Evolutionary conservation across 2,113 vertebrate species (phyloP).

Genomic region (Lagopus leucura): DNA sequence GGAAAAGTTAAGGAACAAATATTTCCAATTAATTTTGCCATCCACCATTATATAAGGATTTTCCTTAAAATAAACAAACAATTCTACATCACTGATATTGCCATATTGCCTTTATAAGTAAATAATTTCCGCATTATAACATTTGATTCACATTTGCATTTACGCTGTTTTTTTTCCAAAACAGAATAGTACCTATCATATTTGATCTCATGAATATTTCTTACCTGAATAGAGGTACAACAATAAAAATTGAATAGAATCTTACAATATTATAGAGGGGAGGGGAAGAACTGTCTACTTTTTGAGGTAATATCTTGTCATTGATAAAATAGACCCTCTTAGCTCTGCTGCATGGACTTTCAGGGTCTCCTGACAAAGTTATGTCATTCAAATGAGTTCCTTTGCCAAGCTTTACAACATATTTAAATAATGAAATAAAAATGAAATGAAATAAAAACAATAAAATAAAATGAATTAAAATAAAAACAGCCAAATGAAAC

Average conservation of each 20-base stretch:
- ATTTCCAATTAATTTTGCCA: background rate
- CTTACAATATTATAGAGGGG: background rate
- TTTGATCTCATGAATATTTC: background rate
- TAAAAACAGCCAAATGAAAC: background rate
- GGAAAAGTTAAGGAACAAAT: background rate
- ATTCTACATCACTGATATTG: background rate
- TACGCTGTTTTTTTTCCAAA: background rate
- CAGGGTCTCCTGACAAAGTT: background rate
- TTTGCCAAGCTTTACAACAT: background rate
- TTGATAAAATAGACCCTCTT: background rate
- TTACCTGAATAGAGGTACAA: background rate
- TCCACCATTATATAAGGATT: background rate
- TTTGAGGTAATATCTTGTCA: background rate
- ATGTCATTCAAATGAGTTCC: background rate
- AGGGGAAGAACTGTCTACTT: fast-evolving
- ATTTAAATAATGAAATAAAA: background rate
- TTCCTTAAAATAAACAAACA: background rate
- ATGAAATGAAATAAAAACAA: background rate
- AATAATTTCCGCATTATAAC: background rate
- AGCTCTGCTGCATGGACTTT: background rate
- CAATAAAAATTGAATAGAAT: background rate
- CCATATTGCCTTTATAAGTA: background rate
- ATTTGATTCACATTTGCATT: background rate
- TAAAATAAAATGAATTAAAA: background rate
- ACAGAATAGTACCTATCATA: background rate